Percentiles rank a stretch among this genome's conserved stretches.
These are phyloP conservation scores for Plemyria rubiginata DNA, from an alignment of 2,888 invertebrate genomes.

Conservation along the genomic window DNA sequence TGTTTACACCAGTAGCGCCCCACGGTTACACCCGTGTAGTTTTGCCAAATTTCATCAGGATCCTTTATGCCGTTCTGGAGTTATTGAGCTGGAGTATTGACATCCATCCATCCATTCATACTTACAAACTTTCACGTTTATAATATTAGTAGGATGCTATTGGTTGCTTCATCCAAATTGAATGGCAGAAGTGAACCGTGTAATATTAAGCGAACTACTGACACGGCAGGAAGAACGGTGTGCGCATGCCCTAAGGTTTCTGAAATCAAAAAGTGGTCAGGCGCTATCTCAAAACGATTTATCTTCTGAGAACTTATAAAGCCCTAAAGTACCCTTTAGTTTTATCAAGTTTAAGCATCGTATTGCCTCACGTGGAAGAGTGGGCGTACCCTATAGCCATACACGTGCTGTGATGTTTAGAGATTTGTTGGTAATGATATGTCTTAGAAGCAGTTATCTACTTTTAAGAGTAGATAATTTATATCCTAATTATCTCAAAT, in stretches of 20 bases:
- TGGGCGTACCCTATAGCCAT: slow-evolving; percentile 20
- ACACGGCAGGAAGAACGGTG: no score
- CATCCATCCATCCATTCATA: no score
- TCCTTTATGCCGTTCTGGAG: no score
- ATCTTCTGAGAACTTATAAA: slow-evolving; percentile 22
- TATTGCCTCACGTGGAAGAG: slow-evolving; percentile 19
- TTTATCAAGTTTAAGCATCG: slow-evolving; percentile 22
- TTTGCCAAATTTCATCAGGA: no score
- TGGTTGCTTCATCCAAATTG: no score
- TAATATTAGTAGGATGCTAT: no score
- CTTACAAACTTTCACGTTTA: no score
- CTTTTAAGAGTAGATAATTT: neutral
- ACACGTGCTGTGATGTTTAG: slow-evolving; percentile 6
- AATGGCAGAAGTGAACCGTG: no score
- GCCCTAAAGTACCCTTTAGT: slow-evolving; percentile 25
- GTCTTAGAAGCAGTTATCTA: neutral
- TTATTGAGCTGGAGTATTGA: no score
- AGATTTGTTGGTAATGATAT: slow-evolving; percentile 4
- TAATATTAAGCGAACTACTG: no score
- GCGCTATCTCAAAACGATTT: slow-evolving; percentile 17
- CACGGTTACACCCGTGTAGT: no score
- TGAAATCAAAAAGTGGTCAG: slow-evolving; percentile 5
- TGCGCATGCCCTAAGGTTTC: neutral
- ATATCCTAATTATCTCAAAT: neutral
- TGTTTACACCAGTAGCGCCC: no score